Evolutionary conservation across 30 jellyfish, hydroid and myxozoan genomes (phyloP), one percentile per base, ranked within the genome.

Genomic region (Aurelia sp.): DNA sequence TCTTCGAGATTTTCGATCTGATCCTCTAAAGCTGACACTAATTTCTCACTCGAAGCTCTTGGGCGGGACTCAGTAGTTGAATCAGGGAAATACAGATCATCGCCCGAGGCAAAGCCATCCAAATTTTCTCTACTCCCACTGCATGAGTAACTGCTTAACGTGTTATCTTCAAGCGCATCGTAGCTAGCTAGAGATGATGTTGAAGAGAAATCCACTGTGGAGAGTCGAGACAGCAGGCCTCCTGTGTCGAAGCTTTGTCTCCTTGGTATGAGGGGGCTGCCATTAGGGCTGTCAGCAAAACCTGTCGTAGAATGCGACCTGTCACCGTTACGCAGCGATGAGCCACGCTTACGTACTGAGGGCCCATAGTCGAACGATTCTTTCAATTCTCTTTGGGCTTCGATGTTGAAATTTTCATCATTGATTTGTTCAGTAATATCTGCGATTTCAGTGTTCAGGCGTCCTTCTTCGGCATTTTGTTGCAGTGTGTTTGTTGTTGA

Each of bases 151-250:
- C 81, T 71, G 67, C 95, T 74, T 19, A 73, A 66, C 31, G 87
- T 72, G 18, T 68, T 63, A 8, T 76, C 89, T 21, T 86, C 95
- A 19, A 88, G 69, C 9, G 92, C 72, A 71, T 88, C 97, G 40
- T 35, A 82, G 74, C 98, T 93, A 30, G 97, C 96, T 64, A 93
- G 60, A 2, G 98, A 93, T 5, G 98, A 93, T 31, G 88, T 86
- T 13, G 98, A 93, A 12, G 98, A 87, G 55, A 90, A 85, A 16
- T 89, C 91, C 67, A 81, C 65, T 3, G 96, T 79, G 9, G 97
- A 58, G 50, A 77, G 59, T 22, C 90, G 82, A 13, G 87, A 22
- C 11, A 86, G 84, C 50, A 65, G 57, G 59, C 87, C 65, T 68
- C 65, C 71, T 13, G 72, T 35, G 5, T 86, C 95, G 13, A 7